phyloP scores from a whole-genome alignment of 2,888 invertebrate species.

The Himalopsyche anomala region DNA sequence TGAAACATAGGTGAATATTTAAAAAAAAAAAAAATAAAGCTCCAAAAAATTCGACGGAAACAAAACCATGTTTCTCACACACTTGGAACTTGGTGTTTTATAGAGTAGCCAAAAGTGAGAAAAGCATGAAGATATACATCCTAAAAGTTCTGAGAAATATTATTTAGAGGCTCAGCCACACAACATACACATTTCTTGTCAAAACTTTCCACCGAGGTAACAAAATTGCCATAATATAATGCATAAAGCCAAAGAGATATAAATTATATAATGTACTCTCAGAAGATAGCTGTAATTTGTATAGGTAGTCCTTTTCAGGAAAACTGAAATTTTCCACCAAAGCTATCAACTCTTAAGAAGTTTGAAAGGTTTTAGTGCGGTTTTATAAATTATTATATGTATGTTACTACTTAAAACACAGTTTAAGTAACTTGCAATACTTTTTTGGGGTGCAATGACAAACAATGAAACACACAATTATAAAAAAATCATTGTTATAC shows the following conservation, averaged over 20 bases:
- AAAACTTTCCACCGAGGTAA: slow-evolving; percentile 13
- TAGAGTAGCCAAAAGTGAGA: not conserved
- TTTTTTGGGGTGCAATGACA: too few relatives aligned
- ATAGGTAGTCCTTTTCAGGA: not conserved
- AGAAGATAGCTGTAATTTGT: not conserved
- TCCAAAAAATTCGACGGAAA: not conserved
- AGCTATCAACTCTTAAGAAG: not conserved
- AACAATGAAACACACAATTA: too few relatives aligned
- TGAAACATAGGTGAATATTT: not conserved
- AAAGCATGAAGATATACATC: slow-evolving; percentile 1
- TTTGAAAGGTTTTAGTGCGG: not conserved
- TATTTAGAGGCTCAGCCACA: not conserved
- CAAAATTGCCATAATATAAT: slow-evolving; percentile 22
- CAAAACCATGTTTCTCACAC: not conserved
- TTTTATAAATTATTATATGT: not conserved
- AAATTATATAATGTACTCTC: not conserved
- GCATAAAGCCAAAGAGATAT: slow-evolving; percentile 7
- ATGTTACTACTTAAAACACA: too few relatives aligned
- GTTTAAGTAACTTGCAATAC: too few relatives aligned
- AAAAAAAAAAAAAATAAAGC: not conserved
- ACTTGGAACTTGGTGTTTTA: not conserved
- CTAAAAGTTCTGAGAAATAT: not conserved
- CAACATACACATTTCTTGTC: slow-evolving; percentile 9
- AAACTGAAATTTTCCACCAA: not conserved
- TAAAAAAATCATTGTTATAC: too few relatives aligned